Evolutionary conservation across 2,888 invertebrate species (phyloP).

Genomic region (Lycia hirtaria): DNA sequence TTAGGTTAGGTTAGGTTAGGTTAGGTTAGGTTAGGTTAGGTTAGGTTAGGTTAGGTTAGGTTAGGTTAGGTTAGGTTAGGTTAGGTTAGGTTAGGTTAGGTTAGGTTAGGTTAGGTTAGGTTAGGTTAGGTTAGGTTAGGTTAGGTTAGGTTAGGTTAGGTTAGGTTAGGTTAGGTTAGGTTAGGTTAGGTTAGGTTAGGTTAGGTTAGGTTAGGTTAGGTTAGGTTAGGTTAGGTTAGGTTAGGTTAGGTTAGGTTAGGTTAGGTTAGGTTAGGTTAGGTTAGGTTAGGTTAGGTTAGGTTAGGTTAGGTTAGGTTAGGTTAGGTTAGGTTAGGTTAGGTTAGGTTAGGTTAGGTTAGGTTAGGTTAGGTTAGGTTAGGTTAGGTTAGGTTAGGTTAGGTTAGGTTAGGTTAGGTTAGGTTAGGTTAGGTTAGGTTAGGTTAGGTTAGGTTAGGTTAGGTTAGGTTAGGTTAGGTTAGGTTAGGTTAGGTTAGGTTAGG

Average conservation of each 20-base stretch:
- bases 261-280: constrained; percentile 14
- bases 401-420: constrained; percentile 40
- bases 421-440: constrained; percentile 15
- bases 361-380: constrained; percentile 38
- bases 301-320: constrained; percentile 13
- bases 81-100: constrained; percentile 14
- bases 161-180: constrained; percentile 38
- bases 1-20: constrained; percentile 41
- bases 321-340: constrained; percentile 27
- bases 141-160: constrained; percentile 35
- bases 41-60: constrained; percentile 15
- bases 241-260: constrained; percentile 17
- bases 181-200: constrained; percentile 40
- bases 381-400: constrained; percentile 39
- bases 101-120: constrained; percentile 10
- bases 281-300: constrained; percentile 16
- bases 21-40: constrained; percentile 31
- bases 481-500: constrained; percentile 17
- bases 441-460: constrained; percentile 18
- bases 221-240: constrained; percentile 23
- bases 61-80: constrained; percentile 18
- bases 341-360: constrained; percentile 37
- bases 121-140: constrained; percentile 25
- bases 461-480: constrained; percentile 11
- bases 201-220: constrained; percentile 40